Evolutionary conservation across 1,140 invertebrate species (phyloP), one percentile per base, ranked within the genome.

Genomic region (Leptinotarsa defecta): DNA sequence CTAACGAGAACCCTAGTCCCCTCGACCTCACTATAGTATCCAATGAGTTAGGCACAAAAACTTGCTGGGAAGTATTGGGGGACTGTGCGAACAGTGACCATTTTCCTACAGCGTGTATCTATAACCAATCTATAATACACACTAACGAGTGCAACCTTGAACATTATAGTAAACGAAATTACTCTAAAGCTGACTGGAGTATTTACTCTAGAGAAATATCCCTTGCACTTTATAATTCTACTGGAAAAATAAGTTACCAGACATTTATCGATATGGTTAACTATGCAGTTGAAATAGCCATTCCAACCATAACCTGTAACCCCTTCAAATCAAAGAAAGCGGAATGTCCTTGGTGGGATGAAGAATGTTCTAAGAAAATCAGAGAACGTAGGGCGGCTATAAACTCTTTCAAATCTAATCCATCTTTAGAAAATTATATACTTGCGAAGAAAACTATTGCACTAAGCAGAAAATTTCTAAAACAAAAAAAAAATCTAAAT

Each of bases 161-260:
- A 27, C 65, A 24, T 20, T 19, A 5, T 6, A 49, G 13, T 11
- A 70, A 70, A 70, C 34, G 68, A 70, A 70, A 49, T 6, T 48
- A 19, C 2, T 19, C 22, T 19, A 70, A 49, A 70, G 68, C 68
- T 48, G 24, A 70, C 24, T 70, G 68, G 48, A 43, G 17, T 19
- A 19, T 49, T n/a, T 70, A 70, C n/a, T 20, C 13, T 48, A 70
- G 68, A 19, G 48, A 70, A 70, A 49, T 48, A 70, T n/a, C 48
- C 17, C 11, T 13, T 48, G 13, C 64, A 62, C 27, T 22, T 22
- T 11, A 20, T 24, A n/a, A 65, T 65, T 24, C 19, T 22, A 57
- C 13, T 65, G 64, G 22, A 65, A 27, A n/a, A 17, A 15, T 65
- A 20, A 34, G 20, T 22, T 65, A 65, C 20, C 17, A 34, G 4